Evolutionary conservation across 1,140 invertebrate species (phyloP), one percentile per base, ranked within the genome.

Genomic region (Drosophila novamexicana): DNA sequence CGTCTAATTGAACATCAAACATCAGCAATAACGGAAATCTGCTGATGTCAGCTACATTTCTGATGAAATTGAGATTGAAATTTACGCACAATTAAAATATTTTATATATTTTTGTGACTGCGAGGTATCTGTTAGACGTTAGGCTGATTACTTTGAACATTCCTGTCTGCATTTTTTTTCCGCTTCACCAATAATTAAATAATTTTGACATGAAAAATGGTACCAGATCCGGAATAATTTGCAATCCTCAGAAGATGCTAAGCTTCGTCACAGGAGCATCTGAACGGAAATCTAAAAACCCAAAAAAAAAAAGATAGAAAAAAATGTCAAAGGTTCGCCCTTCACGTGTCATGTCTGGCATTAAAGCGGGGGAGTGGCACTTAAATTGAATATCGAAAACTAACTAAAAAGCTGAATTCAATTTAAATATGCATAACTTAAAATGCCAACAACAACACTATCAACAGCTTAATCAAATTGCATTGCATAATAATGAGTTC

Each of bases 171-270:
- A 7, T 54, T 72, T 78, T 67, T 67, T 63, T 47, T 67, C 68
- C 49, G 68, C 73, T 61, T 79, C 44, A 49, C 57, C 62, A 77
- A 83, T 79, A 83, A 83, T 83, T 83, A 81, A 83, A 83, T 83
- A 83, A 79, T 83, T 81, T 81, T 68, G 70, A 67, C 82, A 86
- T 75, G 66, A 79, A 86, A 79, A 86, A 85, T 81, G 75, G 64
- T 58, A 57, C 47, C 52, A 54, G 61, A 67, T 44, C 29, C 54
- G 57, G 44, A 58, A 68, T 63, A 54, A 65, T 61, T 62, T 67
- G 14, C 39, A 56, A 45, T 56, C 59, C 49, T 58, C 39, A 44
- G 44, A 52, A 61, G 12, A 52, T 58, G 7, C 16, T 37, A 39
- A 42, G 73, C n/a, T 45, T 50, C 49, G 10, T 18, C 3, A 7